These are phyloP conservation scores for Epizoanthus illoricatus DNA, from an alignment of 92 coral and sea anemone genomes.

Conservation along the genomic window DNA sequence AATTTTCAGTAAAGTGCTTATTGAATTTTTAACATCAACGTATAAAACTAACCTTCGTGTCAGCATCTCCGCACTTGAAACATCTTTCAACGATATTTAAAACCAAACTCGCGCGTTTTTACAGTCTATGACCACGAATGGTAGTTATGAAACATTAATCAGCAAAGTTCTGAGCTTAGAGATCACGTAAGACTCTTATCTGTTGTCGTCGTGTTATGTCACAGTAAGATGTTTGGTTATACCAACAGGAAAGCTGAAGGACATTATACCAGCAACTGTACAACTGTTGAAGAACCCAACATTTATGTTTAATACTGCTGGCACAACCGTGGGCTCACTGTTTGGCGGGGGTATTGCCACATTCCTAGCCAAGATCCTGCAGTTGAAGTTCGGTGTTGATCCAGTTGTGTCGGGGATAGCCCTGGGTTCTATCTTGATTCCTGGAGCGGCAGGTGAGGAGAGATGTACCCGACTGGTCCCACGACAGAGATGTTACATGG, in stretches of 20 bases:
- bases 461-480: background rate
- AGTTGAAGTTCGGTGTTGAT: constrained; percentile 67
- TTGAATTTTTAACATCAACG: too few relatives aligned
- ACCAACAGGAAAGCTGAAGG: constrained; percentile 41
- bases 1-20: too few relatives aligned
- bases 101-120: too few relatives aligned
- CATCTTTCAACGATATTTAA: too few relatives aligned
- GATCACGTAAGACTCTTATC: too few relatives aligned
- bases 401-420: constrained; percentile 63
- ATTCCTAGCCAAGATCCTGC: constrained; percentile 73
- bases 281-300: constrained; percentile 77
- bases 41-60: too few relatives aligned
- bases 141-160: too few relatives aligned
- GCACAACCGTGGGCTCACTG: constrained; percentile 58
- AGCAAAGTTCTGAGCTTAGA: too few relatives aligned
- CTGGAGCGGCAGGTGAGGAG: constrained; percentile 51
- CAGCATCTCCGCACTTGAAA: too few relatives aligned
- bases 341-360: constrained; percentile 58
- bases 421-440: constrained; percentile 57
- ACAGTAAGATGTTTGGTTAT: background rate
- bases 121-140: too few relatives aligned
- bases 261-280: constrained; percentile 75
- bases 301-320: constrained; percentile 81
- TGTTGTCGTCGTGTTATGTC: too few relatives aligned
- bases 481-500: too few relatives aligned